Base-by-base conservation (phyloP, 2,888 invertebrate genomes). In the Eupithecia tripunctaria region DNA sequence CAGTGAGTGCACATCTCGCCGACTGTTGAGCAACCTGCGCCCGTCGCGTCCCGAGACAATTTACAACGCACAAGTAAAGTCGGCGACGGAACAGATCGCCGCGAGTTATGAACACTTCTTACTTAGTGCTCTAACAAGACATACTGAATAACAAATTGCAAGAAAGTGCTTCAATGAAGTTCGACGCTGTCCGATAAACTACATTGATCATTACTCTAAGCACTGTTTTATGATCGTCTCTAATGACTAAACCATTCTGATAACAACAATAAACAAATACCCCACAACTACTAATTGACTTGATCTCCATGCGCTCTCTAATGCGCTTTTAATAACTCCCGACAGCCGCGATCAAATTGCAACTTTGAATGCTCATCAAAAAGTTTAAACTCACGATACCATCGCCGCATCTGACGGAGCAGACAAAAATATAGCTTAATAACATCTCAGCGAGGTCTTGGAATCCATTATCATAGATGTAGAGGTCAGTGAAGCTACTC, bases 311-410 rank as follows among this genome's bases (percentile, higher is more conserved):
- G 78, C 70, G 73, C 68, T 70, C 67, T 77, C 83, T 91, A 85
- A 91, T 89, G 85, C 73, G 79, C 82, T 89, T 91, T 88, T 91
- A 91, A 91, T 91, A 88, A 83, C 84, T 71, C 80, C 76, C 78
- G 75, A 76, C 75, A 29, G 12, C 2, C 59, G 59, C 65, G 10
- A 15, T n/a, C 10, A 65, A 73, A 67, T 6, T 60, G 10, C 21
- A 32, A 41, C 72, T 29, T 63, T 73, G 69, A 43, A 21, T 5
- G 36, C 1, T 21, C 3, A 32, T 1, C 1, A 1, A 1, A 14
- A 47, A 25, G 36, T 62, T 56, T 32, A 51, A 68, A 70, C 1
- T 32, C 14, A 15, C 32, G 8, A 14, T 2, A 14, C 12, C 27
- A 14, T n/a, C 15, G 32, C 14, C 1, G 21, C 18, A 67, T 6